Evolutionary conservation across 2,888 invertebrate genomes (phyloP), one percentile per base, ranked within the genome.

Genomic region (Harmothoe impar): DNA sequence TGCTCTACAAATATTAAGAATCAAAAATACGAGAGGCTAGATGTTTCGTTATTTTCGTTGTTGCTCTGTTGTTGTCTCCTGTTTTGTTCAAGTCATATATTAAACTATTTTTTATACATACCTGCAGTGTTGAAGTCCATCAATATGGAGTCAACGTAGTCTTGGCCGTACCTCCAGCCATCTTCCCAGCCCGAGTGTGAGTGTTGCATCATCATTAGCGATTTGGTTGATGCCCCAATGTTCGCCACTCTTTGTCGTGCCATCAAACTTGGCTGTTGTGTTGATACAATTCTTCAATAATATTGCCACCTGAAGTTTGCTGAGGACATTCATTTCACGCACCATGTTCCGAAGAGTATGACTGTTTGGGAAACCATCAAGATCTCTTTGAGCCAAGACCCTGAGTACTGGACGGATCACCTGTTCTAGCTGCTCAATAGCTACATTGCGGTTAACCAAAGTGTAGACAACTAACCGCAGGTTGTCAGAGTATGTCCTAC

Each of bases 181-280:
- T 31, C 81, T 81, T 81, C 25, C 35, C 81, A 81, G 1, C 3
- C 81, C 81, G 7, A 81, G 3, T 25, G 81, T 81, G 81, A 29
- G 20, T 1, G 81, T 81, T 3, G 29, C 35, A 33, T 1, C 7
- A 29, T 5, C 7, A 7, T 5, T 81, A 1, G 81, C 25, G 31
- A 81, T 31, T 20, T 81, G 81, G 31, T 23, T 33, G 10, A 23
- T 17, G 35, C n/a, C 81, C 81, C 81, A 81, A 17, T 81, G 81
- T 17, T 81, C 5, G 5, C 20, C 20, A 5, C 7, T 31, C 35
- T 81, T 81, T 81, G 81, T 81, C 7, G 81, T 12, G 3, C 81
- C 81, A 33, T 81, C 81, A 33, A 31, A 81, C 31, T 81, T 5
- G 1, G 20, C 23, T 5, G 81, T 81, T 7, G 10, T 17, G 17